phyloP scores from a whole-genome alignment of 2,888 invertebrate genomes.

The Periphyllus acericola region DNA sequence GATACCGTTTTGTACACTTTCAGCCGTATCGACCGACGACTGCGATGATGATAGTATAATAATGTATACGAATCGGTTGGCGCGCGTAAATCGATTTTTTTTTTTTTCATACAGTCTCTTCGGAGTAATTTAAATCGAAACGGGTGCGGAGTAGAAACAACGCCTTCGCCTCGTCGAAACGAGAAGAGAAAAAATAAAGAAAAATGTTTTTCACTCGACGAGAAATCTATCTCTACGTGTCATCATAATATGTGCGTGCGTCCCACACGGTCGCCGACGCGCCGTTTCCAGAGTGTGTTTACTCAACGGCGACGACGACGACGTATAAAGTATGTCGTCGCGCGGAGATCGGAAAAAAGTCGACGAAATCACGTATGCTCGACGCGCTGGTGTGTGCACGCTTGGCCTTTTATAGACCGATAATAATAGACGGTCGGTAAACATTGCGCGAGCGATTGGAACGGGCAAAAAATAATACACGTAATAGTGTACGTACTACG shows the following conservation, averaged over 20 bases:
- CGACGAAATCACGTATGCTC: slow-evolving; percentile 36
- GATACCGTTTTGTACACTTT: too few relatives aligned
- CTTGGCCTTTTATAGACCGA: slow-evolving; percentile 47
- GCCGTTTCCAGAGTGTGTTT: slow-evolving; percentile 19
- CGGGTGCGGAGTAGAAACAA: not conserved
- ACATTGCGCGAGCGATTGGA: not conserved
- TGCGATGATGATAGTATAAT: not conserved
- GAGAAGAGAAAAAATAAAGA: not conserved
- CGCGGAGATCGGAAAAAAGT: slow-evolving; percentile 31
- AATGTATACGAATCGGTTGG: not conserved
- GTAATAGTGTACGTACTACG: not conserved
- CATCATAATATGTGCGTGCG: too few relatives aligned
- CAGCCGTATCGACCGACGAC: not conserved
- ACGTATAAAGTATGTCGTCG: slow-evolving; percentile 23
- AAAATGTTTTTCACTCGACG: not conserved
- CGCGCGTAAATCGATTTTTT: not conserved
- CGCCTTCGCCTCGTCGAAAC: not conserved
- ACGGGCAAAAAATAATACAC: slow-evolving; percentile 13
- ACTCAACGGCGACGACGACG: not conserved
- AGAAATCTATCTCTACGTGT: not conserved
- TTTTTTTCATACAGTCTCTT: not conserved
- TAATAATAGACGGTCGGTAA: slow-evolving; percentile 39
- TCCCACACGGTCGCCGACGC: not conserved
- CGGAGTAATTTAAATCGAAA: not conserved
- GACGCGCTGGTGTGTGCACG: not conserved